Evolutionary conservation across 92 coral and sea anemone species (phyloP).

Genomic region (Porites lobata): DNA sequence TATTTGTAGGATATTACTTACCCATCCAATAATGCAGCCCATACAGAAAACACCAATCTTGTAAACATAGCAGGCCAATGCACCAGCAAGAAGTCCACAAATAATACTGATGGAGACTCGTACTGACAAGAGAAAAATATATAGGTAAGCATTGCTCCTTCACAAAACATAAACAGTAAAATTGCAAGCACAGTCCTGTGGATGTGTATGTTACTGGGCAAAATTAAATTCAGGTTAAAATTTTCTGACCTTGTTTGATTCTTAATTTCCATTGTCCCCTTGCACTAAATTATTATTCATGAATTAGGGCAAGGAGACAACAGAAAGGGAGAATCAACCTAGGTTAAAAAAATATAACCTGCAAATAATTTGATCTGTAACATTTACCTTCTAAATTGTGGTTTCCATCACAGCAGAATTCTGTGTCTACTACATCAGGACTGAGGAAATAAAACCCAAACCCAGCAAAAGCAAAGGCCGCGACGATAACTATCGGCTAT

Average conservation of each 20-base stretch:
- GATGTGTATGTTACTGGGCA: too few species aligned
- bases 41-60: conserved; percentile 94
- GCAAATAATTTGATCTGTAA: too few species aligned
- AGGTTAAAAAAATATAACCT: too few species aligned
- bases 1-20: conserved; percentile 37
- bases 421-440: conserved; percentile 80
- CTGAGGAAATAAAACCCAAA: conserved; percentile 78
- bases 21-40: conserved; percentile 90
- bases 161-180: too few species aligned
- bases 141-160: background rate
- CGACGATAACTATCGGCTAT: conserved; percentile 84
- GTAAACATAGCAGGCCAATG: conserved; percentile 90
- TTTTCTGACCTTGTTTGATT: too few species aligned
- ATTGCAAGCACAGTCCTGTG: too few species aligned
- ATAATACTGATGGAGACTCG: conserved; percentile 89
- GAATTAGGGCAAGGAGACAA: too few species aligned
- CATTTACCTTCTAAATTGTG: conserved; percentile 82
- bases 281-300: too few species aligned
- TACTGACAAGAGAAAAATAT: conserved; percentile 41
- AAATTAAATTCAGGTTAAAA: too few species aligned
- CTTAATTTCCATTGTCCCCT: too few species aligned
- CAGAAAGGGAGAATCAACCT: too few species aligned
- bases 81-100: conserved; percentile 82
- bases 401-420: conserved; percentile 83
- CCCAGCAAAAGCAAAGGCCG: conserved; percentile 84